Evolutionary conservation across 2,888 invertebrate genomes (phyloP), one percentile per base, ranked within the genome.

Genomic region (Clepsis dumicolana): DNA sequence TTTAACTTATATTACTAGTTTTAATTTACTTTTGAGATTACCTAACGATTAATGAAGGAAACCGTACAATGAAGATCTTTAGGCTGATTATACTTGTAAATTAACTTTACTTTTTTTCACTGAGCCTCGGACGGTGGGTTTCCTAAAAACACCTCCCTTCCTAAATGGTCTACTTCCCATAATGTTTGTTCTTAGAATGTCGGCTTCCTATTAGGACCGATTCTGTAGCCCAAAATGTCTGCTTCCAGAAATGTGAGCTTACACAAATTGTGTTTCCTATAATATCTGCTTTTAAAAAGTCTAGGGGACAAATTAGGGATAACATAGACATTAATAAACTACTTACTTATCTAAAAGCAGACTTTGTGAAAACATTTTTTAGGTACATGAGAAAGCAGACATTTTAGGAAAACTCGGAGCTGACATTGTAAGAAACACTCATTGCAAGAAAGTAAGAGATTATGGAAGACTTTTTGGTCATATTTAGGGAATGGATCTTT

Each of bases 1-100:
- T 65, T 29, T 63, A 57, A 53, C 74, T 75, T 72, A 72, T 71
- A 65, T 14, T n/a, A 79, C 79, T 75, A 76, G 70, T 71, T 62
- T 64, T 70, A 71, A 56, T 72, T 75, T 32, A 25, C 12, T 52
- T 63, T 32, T 21, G 48, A 32, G 24, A 14, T 50, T 50, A 35
- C 54, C 67, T 56, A 63, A 67, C 54, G 67, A 57, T 56, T 68
- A 64, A 59, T 68, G 68, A 64, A 53, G 64, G 14, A 59, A 41
- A 68, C 68, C 68, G 68, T 64, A 68, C 63, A 64, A 68, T 68
- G 68, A 64, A 68, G 63, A 64, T 53, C 44, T 59, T 64, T 53
- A 68, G 68, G 52, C 52, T 64, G 59, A 64, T 68, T 68, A 29
- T 64, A 62, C 54, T 54, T 25, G 14, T 38, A 41, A 12, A 12